Evolutionary conservation across 2,888 invertebrate species (phyloP).

Genomic region (Fragum whitleyi): DNA sequence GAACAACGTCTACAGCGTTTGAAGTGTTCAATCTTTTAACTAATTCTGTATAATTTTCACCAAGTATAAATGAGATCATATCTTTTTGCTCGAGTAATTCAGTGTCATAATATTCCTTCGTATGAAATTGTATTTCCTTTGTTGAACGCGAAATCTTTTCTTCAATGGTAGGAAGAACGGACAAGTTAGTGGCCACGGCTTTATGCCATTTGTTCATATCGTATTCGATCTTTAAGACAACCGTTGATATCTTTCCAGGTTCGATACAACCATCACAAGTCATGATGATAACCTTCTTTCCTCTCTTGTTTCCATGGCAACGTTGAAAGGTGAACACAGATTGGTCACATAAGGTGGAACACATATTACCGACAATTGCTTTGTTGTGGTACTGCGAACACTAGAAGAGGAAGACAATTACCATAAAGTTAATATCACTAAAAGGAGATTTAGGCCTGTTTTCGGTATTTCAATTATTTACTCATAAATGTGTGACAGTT

Average conservation of each 20-base stretch:
- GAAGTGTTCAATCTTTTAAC: neutral
- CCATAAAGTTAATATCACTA: too few relatives aligned
- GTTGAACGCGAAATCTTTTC: neutral
- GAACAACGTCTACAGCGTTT: constrained; percentile 4
- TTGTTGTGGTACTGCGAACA: constrained; percentile 86
- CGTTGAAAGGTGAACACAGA: constrained; percentile 87
- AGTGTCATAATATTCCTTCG: constrained; percentile 10
- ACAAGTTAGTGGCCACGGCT: neutral
- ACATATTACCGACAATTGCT: constrained; percentile 88
- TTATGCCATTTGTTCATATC: constrained; percentile 5
- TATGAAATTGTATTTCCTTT: neutral
- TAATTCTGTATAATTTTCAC: neutral
- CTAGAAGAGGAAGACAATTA: constrained; percentile 64
- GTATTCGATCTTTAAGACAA: constrained; percentile 71
- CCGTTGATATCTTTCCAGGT: constrained; percentile 46
- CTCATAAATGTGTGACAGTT: too few relatives aligned
- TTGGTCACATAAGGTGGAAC: constrained; percentile 88
- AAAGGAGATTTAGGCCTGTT: too few relatives aligned
- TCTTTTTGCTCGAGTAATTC: neutral
- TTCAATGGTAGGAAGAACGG: neutral
- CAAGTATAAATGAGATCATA: constrained; percentile 1
- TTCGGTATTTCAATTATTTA: too few relatives aligned
- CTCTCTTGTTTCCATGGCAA: constrained; percentile 88
- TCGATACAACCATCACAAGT: constrained; percentile 55
- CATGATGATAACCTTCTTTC: constrained; percentile 86